A percentile compares a stretch with the other conserved stretches of the same genome.
Conservation (phyloP, 2,888 invertebrate species). For the Agelastica alni region DNA sequence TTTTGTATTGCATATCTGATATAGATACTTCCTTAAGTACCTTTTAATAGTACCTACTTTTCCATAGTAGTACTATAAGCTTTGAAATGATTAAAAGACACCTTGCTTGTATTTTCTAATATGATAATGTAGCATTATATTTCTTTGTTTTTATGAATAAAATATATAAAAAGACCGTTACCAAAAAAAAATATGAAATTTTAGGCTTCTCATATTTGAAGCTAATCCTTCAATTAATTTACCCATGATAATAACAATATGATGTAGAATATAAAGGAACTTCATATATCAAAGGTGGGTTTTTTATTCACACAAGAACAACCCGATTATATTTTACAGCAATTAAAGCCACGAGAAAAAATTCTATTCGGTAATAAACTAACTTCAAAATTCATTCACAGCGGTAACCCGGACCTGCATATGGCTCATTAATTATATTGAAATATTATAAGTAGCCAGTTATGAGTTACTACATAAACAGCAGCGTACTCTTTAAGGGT, state of each 20-base stretch:
- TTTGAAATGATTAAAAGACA: too few relatives aligned
- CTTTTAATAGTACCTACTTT: too few relatives aligned
- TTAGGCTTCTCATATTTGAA: background rate
- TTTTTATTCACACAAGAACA: conserved; percentile 9
- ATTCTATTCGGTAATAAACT: conserved; percentile 23
- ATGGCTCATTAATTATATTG: conserved; percentile 35
- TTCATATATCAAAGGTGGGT: conserved; percentile 8
- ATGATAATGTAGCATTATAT: too few relatives aligned
- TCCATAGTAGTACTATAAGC: too few relatives aligned
- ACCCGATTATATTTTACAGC: conserved; percentile 18
- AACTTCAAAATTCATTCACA: conserved; percentile 31
- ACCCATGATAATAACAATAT: conserved; percentile 7
- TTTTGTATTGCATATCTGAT: too few relatives aligned
- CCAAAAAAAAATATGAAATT: background rate
- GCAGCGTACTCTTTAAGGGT: too few relatives aligned
- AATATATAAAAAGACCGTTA: too few relatives aligned
- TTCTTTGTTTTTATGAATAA: too few relatives aligned
- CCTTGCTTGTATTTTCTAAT: too few relatives aligned
- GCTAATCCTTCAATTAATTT: conserved; percentile 15
- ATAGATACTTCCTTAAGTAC: too few relatives aligned
- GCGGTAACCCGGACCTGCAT: conserved; percentile 36
- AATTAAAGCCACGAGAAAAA: conserved; percentile 13
- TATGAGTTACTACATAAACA: conserved; percentile 17
- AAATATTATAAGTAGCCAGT: conserved; percentile 34
- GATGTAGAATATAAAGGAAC: conserved; percentile 1